These are phyloP conservation scores for Macrostomum lignano DNA, from an alignment of 1,140 invertebrate species.

Conservation along the genomic window DNA sequence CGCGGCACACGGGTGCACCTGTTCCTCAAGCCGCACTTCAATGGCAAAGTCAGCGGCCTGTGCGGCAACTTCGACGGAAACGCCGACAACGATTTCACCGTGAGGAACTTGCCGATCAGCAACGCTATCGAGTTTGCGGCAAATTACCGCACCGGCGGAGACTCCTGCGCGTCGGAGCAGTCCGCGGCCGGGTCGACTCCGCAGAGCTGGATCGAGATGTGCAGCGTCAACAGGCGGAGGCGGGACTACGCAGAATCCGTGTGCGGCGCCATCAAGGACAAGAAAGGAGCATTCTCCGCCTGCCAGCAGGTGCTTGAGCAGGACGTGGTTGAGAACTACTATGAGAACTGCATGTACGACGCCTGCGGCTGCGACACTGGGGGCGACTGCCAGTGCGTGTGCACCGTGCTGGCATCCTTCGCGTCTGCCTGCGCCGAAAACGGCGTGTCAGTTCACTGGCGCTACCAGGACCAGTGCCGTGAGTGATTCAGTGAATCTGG, in stretches of 20 bases:
- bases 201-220: too few relatives aligned
- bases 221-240: too few relatives aligned
- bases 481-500: conserved; percentile 30
- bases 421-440: conserved; percentile 43
- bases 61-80: conserved; percentile 50
- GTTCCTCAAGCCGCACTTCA: conserved; percentile 41
- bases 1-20: conserved; percentile 41
- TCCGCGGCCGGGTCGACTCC: too few relatives aligned
- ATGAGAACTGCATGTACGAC: conserved; percentile 1
- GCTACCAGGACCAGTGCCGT: conserved; percentile 50
- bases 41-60: conserved; percentile 37
- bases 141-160: too few relatives aligned
- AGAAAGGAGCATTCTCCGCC: not conserved
- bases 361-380: conserved; percentile 53
- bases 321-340: conserved; percentile 4
- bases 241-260: not conserved
- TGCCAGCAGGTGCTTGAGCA: not conserved
- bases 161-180: too few relatives aligned
- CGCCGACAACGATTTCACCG: conserved; percentile 4
- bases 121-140: conserved; percentile 6
- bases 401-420: conserved; percentile 54
- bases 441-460: conserved; percentile 40
- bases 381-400: conserved; percentile 59
- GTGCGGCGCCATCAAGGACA: conserved; percentile 1
- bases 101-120: conserved; percentile 1